Percentiles rank a stretch among this genome's conserved stretches.
phyloP scores from a whole-genome alignment of 2,888 invertebrate genomes.

The Tetheella fluctuosa region DNA sequence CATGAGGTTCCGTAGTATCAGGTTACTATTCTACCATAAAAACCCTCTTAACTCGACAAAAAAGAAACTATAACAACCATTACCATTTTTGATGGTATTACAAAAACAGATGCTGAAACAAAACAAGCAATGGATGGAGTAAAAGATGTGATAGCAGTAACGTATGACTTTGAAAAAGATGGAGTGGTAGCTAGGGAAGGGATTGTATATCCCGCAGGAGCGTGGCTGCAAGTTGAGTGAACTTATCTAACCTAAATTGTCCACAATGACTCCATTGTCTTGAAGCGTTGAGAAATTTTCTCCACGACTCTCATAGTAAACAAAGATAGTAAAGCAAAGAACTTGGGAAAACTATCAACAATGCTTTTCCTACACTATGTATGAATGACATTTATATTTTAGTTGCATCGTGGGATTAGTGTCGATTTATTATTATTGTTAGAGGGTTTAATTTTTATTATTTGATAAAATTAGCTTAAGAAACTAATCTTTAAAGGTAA shows the following conservation, averaged over 20 bases:
- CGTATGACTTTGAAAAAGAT: constrained; percentile 21
- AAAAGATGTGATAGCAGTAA: constrained; percentile 17
- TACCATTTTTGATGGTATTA: constrained; percentile 23
- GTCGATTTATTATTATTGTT: neutral
- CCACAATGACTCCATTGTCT: constrained; percentile 74
- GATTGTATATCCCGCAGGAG: constrained; percentile 75
- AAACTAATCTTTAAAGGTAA: too few species aligned
- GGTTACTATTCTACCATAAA: constrained; percentile 56
- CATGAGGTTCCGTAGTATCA: constrained; percentile 75
- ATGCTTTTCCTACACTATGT: constrained; percentile 17
- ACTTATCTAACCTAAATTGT: constrained; percentile 77
- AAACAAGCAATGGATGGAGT: constrained; percentile 45
- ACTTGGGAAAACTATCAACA: constrained; percentile 15
- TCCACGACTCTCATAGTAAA: constrained; percentile 59
- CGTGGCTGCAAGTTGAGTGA: constrained; percentile 74
- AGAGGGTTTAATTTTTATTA: neutral
- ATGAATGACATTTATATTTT: constrained; percentile 13
- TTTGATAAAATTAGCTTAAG: too few species aligned
- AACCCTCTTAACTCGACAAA: constrained; percentile 25
- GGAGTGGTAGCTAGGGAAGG: constrained; percentile 47
- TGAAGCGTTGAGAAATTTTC: constrained; percentile 59
- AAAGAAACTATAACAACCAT: constrained; percentile 48
- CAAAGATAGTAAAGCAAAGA: constrained; percentile 42
- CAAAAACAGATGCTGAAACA: neutral
- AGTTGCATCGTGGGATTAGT: constrained; percentile 6